Base-by-base conservation (phyloP, 2,113 vertebrate genomes). In the Felis chaus region DNA sequence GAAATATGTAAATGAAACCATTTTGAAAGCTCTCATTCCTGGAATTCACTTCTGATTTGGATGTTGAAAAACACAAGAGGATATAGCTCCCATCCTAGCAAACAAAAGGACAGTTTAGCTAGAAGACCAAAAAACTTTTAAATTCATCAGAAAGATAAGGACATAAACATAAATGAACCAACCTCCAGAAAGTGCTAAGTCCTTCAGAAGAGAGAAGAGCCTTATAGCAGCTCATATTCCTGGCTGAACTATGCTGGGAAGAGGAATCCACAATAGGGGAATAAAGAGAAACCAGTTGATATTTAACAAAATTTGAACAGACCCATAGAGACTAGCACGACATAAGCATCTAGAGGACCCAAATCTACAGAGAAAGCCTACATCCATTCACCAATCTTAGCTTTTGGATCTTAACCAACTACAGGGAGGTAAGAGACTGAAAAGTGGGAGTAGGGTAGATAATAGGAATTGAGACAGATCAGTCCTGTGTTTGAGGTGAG, bases 1-100 rank as follows among this genome's bases (percentile, higher is more conserved):
- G 82, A 97, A 83, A 83, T 50, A 55, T 48, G 41, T 65, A 83
- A 93, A 73, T 78, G 50, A 93, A 93, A 88, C 41, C 31, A 81
- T 39, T 85, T 92, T 93, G 69, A 25, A 78, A 78, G 36, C 23
- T 86, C 21, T n/a, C 36, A 76, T 89, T 95, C 48, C 39, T 76
- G 57, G 66, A 89, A 92, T 76, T 89, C 48, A 66, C 6, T 76
- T 76, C 39, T 57, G 11, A 41, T 41, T 48, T 82, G 9, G 36
- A 84, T 91, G 33, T 27, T 92, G 63, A 88, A 90, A 73, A 23
- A 68, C 36, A 53, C 13, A 57, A 68, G 33, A 66, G 31, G 55
- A 84, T 73, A 33, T 57, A 53, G 25, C 36, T 89, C 71, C 15
- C 12, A 89, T 7, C 4, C 23, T 29, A 80, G 29, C 41, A 85